Conservation (phyloP, 2,888 invertebrate genomes). For the Troilus luridus region DNA sequence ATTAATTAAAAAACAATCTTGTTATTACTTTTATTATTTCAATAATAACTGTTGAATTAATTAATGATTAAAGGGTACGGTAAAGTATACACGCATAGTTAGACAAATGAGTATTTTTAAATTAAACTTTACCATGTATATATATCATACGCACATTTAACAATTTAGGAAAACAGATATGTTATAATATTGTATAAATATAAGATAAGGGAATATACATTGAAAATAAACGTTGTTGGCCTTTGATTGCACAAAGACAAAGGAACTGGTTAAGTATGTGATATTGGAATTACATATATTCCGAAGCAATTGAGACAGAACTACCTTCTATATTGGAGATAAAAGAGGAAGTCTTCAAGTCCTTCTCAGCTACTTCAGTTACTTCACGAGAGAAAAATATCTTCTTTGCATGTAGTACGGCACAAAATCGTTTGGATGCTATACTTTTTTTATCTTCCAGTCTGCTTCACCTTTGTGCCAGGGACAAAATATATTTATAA, state of each 20-base stretch:
- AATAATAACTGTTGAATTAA: too few species aligned
- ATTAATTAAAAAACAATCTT: too few species aligned
- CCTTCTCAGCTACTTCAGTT: background rate
- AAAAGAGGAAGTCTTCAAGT: background rate
- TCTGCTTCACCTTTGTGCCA: background rate
- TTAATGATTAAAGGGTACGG: too few species aligned
- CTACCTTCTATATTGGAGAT: background rate
- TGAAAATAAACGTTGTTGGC: background rate
- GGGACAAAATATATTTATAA: background rate
- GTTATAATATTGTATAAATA: too few species aligned
- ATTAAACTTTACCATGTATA: too few species aligned
- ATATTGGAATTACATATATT: background rate
- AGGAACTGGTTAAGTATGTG: background rate
- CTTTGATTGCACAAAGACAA: background rate
- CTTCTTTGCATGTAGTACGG: too few species aligned
- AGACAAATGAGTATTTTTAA: too few species aligned
- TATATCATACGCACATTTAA: too few species aligned
- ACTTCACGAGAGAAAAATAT: background rate
- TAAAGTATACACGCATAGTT: too few species aligned
- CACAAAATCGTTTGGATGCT: too few species aligned
- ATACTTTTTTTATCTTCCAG: background rate
- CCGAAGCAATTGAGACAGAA: background rate
- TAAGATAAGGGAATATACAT: background rate
- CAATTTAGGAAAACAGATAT: too few species aligned
- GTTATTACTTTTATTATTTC: too few species aligned